Conservation (phyloP, 2,888 invertebrate species). For the Chymomyza fuscimana region DNA sequence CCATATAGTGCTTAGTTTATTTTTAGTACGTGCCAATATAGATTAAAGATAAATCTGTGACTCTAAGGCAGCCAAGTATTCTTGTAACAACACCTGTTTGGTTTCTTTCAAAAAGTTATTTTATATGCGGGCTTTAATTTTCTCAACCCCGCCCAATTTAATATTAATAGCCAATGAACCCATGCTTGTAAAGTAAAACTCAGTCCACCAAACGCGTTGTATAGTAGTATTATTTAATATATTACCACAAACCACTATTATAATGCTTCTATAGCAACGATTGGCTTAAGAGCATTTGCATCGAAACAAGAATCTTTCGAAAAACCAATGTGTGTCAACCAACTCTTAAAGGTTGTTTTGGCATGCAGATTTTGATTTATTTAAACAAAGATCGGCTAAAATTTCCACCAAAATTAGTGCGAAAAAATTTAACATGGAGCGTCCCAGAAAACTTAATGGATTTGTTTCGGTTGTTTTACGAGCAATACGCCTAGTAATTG, state of each 20-base stretch:
- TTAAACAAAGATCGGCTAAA: background rate
- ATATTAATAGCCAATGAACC: no score
- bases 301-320: no score
- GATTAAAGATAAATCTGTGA: background rate
- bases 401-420: background rate
- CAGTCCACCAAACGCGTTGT: no score
- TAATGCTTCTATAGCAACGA: no score
- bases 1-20: background rate
- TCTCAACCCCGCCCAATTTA: background rate
- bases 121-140: background rate
- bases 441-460: background rate
- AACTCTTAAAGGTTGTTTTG: no score
- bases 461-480: background rate
- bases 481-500: background rate
- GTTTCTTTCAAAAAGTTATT: background rate
- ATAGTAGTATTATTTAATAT: no score
- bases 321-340: no score
- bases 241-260: no score
- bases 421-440: background rate
- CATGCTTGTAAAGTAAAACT: no score
- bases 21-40: background rate
- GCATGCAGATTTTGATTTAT: no score
- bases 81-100: background rate
- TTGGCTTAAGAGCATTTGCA: no score
- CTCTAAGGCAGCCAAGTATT: no score